These are phyloP conservation scores for Xylocampa areola DNA, from an alignment of 2,888 invertebrate genomes.

Conservation along the genomic window DNA sequence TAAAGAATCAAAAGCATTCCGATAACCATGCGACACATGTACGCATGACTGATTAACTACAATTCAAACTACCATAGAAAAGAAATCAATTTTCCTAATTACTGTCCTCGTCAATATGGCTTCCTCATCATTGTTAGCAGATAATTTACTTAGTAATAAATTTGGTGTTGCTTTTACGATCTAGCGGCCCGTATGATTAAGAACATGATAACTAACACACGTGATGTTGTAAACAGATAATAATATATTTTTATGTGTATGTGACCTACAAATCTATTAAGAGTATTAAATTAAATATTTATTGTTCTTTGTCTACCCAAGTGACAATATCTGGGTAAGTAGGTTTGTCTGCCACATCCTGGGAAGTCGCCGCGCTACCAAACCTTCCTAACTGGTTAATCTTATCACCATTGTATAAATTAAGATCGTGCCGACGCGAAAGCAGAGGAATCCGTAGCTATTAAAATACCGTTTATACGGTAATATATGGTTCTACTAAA, in stretches of 20 bases:
- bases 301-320: neutral
- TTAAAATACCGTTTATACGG: too few relatives aligned
- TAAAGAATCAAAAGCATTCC: slow-evolving; percentile 9
- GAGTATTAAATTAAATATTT: slow-evolving; percentile 1
- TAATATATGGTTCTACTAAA: too few relatives aligned
- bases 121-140: slow-evolving; percentile 9
- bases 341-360: too few relatives aligned
- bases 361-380: too few relatives aligned
- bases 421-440: too few relatives aligned
- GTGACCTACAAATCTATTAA: neutral
- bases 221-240: slow-evolving; percentile 26
- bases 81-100: neutral
- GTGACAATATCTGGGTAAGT: too few relatives aligned
- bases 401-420: too few relatives aligned
- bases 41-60: slow-evolving; percentile 5
- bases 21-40: neutral
- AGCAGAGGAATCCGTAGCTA: too few relatives aligned
- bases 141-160: slow-evolving; percentile 2
- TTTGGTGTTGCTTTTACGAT: slow-evolving; percentile 23
- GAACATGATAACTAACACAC: slow-evolving; percentile 21
- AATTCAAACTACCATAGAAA: neutral
- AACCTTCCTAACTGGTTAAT: too few relatives aligned
- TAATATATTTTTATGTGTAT: slow-evolving; percentile 4
- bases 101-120: slow-evolving; percentile 1
- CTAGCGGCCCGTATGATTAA: slow-evolving; percentile 16